Base-by-base conservation (phyloP, 2,888 invertebrate genomes). In the Temnothorax rugatulus region DNA sequence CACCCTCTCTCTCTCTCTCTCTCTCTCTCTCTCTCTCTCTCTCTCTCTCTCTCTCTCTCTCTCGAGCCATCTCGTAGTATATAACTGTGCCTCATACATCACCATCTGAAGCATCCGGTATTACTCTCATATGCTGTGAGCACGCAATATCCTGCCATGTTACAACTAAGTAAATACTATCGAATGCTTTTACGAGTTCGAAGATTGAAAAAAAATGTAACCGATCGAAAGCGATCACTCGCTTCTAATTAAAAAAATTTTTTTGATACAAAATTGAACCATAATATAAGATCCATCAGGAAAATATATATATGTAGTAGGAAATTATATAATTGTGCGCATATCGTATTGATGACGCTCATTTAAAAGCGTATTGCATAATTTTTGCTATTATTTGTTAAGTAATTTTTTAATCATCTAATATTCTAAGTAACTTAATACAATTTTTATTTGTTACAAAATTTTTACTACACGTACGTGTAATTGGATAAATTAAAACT, bases 91-190 rank as follows among this genome's bases (percentile, higher is more conserved):
- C 90, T 87, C 90, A 86, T 90, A 90, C 84, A 90, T 90, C 90
- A 89, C 85, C 84, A 88, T 89, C 89, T 90, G 89, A 90, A 90
- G 90, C 90, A 90, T 90, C 90, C 90, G 90, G 87, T 89, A 90
- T 90, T 90, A 90, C 88, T 90, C 89, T 85, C 85, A 87, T 75
- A 82, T 69, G 82, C 84, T 29, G 54, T 76, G 81, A 82, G 89
- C 84, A 87, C 85, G 90, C 90, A 90, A 90, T 90, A 90, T 90
- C 86, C 90, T 86, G 84, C 85, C 83, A 84, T 83, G 86, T 88
- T 85, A 79, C 85, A 82, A 86, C 88, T 84, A 88, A 89, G 90
- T 88, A 90, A 90, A 90, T 88, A 89, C 75, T 84, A 77, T 83
- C 61, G 89, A 82, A 84, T 84, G 82, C 34, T 63, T 34, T 9